phyloP scores from a whole-genome alignment of 1,140 invertebrate genomes.

The Drosophila tani region DNA sequence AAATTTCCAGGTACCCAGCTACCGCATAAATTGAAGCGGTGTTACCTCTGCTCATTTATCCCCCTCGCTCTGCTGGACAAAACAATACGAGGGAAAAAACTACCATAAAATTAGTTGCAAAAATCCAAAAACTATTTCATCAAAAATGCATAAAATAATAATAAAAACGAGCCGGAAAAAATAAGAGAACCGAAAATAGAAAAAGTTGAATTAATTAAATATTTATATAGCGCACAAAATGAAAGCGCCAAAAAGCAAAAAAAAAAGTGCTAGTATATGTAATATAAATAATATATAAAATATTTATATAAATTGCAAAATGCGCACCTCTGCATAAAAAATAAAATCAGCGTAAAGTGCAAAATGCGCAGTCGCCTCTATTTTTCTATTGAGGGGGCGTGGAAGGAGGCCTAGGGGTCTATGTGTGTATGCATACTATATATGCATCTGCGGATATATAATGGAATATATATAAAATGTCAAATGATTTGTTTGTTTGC shows the following conservation, averaged over 20 bases:
- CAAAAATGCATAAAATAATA: conserved; percentile 78
- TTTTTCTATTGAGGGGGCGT: conserved; percentile 68
- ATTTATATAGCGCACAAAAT: conserved; percentile 73
- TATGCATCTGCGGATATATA: conserved; percentile 48
- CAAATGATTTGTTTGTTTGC: conserved; percentile 62
- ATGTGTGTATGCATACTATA: conserved; percentile 38
- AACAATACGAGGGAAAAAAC: conserved; percentile 42
- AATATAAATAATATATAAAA: conserved; percentile 83
- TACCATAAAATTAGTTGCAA: conserved; percentile 67
- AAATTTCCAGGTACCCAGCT: conserved; percentile 50
- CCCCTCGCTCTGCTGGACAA: conserved; percentile 12
- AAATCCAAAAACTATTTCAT: conserved; percentile 79
- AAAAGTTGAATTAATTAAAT: conserved; percentile 79
- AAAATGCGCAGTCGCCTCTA: conserved; percentile 80
- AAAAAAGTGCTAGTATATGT: conserved; percentile 61
- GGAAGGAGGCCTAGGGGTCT: conserved; percentile 9
- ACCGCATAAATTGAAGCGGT: conserved; percentile 55
- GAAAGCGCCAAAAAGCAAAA: conserved; percentile 37
- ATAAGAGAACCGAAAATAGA: conserved; percentile 45
- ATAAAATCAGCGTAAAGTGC: conserved; percentile 59
- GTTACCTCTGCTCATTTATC: conserved; percentile 9
- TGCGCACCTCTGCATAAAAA: conserved; percentile 64
- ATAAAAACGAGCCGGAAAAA: conserved; percentile 44
- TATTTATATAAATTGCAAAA: conserved; percentile 83
- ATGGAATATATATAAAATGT: conserved; percentile 72